A percentile compares a stretch with the other conserved stretches of the same genome.
Conservation (phyloP, 1,140 invertebrate genomes). For the Aphaenogaster rudis region DNA sequence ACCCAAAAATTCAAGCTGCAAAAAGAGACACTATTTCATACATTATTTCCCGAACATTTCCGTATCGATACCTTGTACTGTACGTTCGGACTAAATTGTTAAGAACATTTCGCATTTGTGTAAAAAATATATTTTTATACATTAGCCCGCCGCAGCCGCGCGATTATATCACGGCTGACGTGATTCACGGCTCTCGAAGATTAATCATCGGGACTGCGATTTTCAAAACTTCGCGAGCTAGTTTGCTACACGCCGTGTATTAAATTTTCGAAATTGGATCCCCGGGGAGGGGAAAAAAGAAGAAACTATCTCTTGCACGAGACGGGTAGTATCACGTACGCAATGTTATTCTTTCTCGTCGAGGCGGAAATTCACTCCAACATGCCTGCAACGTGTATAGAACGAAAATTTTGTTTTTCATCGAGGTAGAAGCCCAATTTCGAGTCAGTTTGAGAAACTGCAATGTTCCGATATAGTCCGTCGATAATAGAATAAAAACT, state of each 20-base stretch:
- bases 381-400: conserved; percentile 31
- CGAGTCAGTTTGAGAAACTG: neutral
- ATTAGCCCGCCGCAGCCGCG: neutral
- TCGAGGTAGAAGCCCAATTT: conserved; percentile 41
- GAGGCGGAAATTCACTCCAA: conserved; percentile 48
- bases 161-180: conserved; percentile 3
- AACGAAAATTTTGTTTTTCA: conserved; percentile 51
- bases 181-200: conserved; percentile 17
- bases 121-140: conserved; percentile 11
- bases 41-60: neutral
- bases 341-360: conserved; percentile 59
- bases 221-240: conserved; percentile 47
- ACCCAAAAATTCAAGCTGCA: neutral
- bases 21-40: neutral
- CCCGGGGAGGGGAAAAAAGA: conserved; percentile 34
- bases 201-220: conserved; percentile 48
- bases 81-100: neutral
- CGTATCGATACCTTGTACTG: neutral
- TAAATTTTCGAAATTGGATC: conserved; percentile 60
- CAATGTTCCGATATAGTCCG: neutral
- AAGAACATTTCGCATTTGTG: neutral
- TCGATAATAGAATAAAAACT: neutral
- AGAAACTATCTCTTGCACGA: conserved; percentile 20
- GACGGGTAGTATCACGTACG: conserved; percentile 50
- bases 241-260: conserved; percentile 39